Evolutionary conservation across 2,113 vertebrate genomes (phyloP), one percentile per base, ranked within the genome.

Genomic region (Danionella cerebrum): DNA sequence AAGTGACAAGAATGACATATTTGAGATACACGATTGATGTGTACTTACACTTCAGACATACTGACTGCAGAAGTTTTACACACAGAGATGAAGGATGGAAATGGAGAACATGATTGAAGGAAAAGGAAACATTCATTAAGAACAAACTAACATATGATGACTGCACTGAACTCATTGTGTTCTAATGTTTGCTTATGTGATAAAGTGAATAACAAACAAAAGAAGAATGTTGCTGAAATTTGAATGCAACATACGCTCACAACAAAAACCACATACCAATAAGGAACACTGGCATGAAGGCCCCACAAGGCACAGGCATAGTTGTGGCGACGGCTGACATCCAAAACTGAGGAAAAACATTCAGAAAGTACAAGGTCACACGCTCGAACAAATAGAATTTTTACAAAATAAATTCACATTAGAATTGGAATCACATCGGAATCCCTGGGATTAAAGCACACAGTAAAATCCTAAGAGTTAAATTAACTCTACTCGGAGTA

Each of bases 321-420:
- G 96, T 99, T 58, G 96, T 99, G 48, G 96, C 96, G 72, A 99
- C 85, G 2, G 96, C 96, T 0, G 95, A 98, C 96, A 99, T 99
- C 96, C 96, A 99, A 85, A 99, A 99, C 96, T 99, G 72, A 25
- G 18, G 14, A 42, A 16, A 36, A 50, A 60, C 19, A 33, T n/a
- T 50, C 2, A 39, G 12, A 21, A 25, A 22, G 2, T 7, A 35
- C 24, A 52, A 44, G 24, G 24, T 44, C 47, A 45, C 12, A 29
- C 38, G 67, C 41, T 31, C 31, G 5, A 21, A 27, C 16, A 39
- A 8, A 29, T n/a, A 19, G 5, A 24, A 2, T 2, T 11, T 60
- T 41, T 29, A 42, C n/a, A 59, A 16, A 42, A 41, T 52, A 31
- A 52, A 31, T 25, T 27, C n/a, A 10, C 5, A 10, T 52, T 27